These are phyloP conservation scores for Eupeodes corollae DNA, from an alignment of 1,140 invertebrate genomes.

Conservation along the genomic window DNA sequence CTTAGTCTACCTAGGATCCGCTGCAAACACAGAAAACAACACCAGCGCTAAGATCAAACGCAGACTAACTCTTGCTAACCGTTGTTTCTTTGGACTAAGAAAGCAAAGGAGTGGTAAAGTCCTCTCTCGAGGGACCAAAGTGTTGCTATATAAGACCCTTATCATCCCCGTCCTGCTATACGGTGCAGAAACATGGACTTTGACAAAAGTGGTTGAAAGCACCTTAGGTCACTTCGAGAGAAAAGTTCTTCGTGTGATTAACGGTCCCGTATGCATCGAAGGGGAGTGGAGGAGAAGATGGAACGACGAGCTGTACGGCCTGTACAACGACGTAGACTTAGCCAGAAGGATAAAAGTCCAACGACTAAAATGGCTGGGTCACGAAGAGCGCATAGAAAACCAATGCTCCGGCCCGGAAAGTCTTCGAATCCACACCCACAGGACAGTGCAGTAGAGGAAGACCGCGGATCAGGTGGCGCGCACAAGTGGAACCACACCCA, in stretches of 20 bases:
- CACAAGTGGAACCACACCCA: not conserved
- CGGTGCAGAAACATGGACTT: conserved; percentile 1
- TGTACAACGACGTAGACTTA: not conserved
- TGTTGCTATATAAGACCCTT: conserved; percentile 2
- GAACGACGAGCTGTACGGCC: not conserved
- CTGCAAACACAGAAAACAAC: not conserved
- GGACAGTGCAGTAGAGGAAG: not conserved
- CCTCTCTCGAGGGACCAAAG: not conserved
- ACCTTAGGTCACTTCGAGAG: conserved; percentile 2
- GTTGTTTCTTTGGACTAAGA: not conserved
- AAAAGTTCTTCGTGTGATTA: not conserved
- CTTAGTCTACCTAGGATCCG: conserved; percentile 4
- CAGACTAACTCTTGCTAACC: not conserved
- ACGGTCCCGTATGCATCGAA: not conserved
- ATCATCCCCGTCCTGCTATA: conserved; percentile 4
- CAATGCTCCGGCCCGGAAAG: not conserved
- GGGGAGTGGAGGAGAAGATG: not conserved
- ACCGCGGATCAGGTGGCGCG: not conserved
- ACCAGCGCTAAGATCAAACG: not conserved
- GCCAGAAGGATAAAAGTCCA: not conserved
- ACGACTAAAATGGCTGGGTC: not conserved
- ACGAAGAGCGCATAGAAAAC: not conserved
- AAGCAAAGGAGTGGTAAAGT: not conserved
- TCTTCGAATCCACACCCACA: not conserved
- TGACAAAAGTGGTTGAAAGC: conserved; percentile 1